These are phyloP conservation scores for Eulemur macaco DNA, from an alignment of 2,113 vertebrate genomes.

Conservation along the genomic window DNA sequence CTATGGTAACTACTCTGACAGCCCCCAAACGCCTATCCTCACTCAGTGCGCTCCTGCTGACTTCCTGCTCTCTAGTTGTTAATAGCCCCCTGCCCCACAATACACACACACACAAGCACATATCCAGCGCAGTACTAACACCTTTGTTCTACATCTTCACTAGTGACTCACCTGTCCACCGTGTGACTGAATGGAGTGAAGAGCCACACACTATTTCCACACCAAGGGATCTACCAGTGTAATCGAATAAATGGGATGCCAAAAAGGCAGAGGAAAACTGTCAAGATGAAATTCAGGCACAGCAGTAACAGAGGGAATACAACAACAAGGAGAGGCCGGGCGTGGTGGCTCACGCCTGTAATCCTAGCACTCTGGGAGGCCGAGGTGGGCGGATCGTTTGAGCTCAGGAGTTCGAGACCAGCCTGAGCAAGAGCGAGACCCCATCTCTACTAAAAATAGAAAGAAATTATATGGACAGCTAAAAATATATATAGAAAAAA, in stretches of 20 bases:
- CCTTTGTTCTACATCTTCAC: background rate
- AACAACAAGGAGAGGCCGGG: background rate
- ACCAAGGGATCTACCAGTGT: no score
- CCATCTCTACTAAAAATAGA: no score
- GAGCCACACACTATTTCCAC: background rate
- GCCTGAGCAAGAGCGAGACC: no score
- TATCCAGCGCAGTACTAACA: fast-evolving
- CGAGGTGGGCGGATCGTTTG: no score
- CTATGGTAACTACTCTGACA: background rate
- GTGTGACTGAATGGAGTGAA: fast-evolving
- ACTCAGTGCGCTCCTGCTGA: background rate
- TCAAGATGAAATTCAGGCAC: background rate
- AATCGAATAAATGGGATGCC: background rate
- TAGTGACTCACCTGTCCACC: background rate
- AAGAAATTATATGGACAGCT: no score
- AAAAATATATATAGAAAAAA: no score
- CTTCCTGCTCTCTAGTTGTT: background rate
- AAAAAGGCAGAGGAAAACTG: background rate
- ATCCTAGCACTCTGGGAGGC: no score
- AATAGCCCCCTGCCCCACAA: background rate
- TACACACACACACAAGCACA: background rate
- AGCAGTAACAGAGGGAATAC: background rate
- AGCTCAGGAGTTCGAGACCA: no score
- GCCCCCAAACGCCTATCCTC: background rate
- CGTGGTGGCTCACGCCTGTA: no score